These are phyloP conservation scores for Epizoanthus stellaris DNA, from an alignment of 92 coral and sea anemone genomes.

Conservation along the genomic window DNA sequence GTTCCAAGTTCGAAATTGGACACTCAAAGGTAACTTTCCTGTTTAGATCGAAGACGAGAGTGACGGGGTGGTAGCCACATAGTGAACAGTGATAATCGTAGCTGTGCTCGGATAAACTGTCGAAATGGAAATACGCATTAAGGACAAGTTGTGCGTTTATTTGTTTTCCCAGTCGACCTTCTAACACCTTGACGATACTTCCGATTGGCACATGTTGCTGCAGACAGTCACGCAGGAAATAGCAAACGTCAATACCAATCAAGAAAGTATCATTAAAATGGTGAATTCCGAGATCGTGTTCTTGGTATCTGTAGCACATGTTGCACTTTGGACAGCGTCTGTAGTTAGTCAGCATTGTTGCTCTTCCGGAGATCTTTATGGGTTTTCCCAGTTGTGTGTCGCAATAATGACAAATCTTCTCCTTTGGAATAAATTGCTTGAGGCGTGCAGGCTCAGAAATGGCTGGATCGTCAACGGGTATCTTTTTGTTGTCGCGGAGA, in stretches of 20 bases:
- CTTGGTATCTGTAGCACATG: constrained; percentile 63
- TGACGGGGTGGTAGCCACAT: constrained; percentile 57
- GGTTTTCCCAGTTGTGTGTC: constrained; percentile 24
- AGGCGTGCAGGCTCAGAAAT: not conserved
- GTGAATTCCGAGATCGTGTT: constrained; percentile 30
- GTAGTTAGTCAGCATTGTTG: constrained; percentile 41
- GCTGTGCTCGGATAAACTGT: constrained; percentile 40
- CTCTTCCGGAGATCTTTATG: constrained; percentile 40
- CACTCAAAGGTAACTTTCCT: constrained; percentile 64
- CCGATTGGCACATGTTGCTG: constrained; percentile 44
- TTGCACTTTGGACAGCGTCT: constrained; percentile 47
- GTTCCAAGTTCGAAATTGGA: constrained; percentile 35
- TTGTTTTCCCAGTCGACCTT: constrained; percentile 13
- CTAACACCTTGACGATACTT: constrained; percentile 53
- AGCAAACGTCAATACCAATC: constrained; percentile 55
- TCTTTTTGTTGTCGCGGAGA: constrained; percentile 37
- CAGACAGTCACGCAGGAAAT: constrained; percentile 17
- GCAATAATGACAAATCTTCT: constrained; percentile 42
- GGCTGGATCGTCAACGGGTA: constrained; percentile 8
- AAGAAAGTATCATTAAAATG: constrained; percentile 59
- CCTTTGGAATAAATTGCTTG: constrained; percentile 44
- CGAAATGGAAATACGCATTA: constrained; percentile 61
- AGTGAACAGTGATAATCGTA: constrained; percentile 52
- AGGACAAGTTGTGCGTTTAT: constrained; percentile 44
- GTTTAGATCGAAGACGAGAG: constrained; percentile 49